phyloP scores from a whole-genome alignment of 2,888 invertebrate genomes.

The Ischnus inquisitorius region DNA sequence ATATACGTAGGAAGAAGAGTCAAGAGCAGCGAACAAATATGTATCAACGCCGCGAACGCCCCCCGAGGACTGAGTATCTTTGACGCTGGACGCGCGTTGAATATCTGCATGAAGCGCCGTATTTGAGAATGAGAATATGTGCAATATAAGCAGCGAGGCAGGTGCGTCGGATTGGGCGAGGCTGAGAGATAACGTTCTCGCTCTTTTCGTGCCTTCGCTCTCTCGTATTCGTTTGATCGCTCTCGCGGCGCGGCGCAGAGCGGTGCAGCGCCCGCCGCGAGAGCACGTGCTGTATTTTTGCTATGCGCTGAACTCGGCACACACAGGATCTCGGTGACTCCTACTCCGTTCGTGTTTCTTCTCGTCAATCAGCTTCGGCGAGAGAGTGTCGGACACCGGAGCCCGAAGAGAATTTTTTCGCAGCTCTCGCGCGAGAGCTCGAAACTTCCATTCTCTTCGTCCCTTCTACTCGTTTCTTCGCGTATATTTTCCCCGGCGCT shows the following conservation, averaged over 20 bases:
- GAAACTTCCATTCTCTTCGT: conserved; percentile 37
- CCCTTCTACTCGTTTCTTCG: conserved; percentile 44
- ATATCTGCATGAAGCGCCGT: conserved; percentile 1
- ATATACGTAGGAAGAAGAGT: conserved; percentile 6
- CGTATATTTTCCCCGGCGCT: conserved; percentile 41
- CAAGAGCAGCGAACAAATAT: conserved; percentile 70
- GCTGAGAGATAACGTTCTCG: conserved; percentile 54
- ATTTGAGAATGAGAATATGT: conserved; percentile 8
- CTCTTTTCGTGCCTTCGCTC: conserved; percentile 15
- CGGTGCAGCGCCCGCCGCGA: conserved; percentile 69
- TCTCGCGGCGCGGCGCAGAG: conserved; percentile 39
- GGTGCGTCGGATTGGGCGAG: conserved; percentile 66
- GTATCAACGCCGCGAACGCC: conserved; percentile 71
- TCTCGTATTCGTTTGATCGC: conserved; percentile 76
- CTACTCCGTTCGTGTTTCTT: conserved; percentile 71
- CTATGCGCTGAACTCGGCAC: conserved; percentile 52
- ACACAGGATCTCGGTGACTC: conserved; percentile 55
- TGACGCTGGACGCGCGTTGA: conserved; percentile 50
- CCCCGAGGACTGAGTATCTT: conserved; percentile 68
- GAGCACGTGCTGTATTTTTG: conserved; percentile 83
- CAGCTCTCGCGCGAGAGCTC: conserved; percentile 28
- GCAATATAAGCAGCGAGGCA: conserved; percentile 58
- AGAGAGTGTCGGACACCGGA: conserved; percentile 43
- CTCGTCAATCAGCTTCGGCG: conserved; percentile 82
- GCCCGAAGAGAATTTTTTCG: conserved; percentile 45